Evolutionary conservation across 2,888 invertebrate genomes (phyloP), one percentile per base, ranked within the genome.

Genomic region (Digitonthophagus gazella): DNA sequence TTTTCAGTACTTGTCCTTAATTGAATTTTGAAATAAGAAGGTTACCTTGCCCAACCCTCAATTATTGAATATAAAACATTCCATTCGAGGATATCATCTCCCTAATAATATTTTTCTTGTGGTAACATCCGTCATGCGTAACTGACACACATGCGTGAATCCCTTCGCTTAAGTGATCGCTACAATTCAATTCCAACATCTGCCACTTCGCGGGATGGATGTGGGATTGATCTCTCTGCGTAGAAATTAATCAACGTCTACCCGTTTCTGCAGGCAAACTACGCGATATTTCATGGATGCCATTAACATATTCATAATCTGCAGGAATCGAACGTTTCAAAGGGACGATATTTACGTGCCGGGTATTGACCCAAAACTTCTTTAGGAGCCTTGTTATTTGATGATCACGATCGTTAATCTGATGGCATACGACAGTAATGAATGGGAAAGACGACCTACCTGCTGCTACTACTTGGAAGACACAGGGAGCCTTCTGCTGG

Each of bases 381-480:
- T 44, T 44, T 44, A 11, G 11, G 11, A 44, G 8, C 28, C 28
- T 44, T 44, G 28, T 44, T 44, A 44, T 44, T 44, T 44, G 28
- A 44, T 11, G 28, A 44, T 44, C 28, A 44, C 28, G 28, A 11
- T 44, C 28, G 28, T 44, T 44, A 44, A 44, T 44, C 28, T 44
- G 28, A 44, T 11, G 3, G 6, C 28, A 11, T 6, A 11, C 11
- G 28, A 44, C 11, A 5, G 28, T 44, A 44, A 44, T 44, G 11
- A 44, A 44, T 44, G 28, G 3, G 28, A 44, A 65, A 16, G 54
- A 11, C 15, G 28, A 18, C 65, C 84, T 82, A 93, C 93, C 93
- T 81, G 93, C 93, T 70, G 92, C 91, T 16, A 93, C 91, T 75
- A 95, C 88, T 84, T 94, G 93, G 84, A 94, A 95, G 76, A 93